Evolutionary conservation across 2,113 vertebrate species (phyloP), one percentile per base, ranked within the genome.

Genomic region (Oncorhynchus masou): DNA sequence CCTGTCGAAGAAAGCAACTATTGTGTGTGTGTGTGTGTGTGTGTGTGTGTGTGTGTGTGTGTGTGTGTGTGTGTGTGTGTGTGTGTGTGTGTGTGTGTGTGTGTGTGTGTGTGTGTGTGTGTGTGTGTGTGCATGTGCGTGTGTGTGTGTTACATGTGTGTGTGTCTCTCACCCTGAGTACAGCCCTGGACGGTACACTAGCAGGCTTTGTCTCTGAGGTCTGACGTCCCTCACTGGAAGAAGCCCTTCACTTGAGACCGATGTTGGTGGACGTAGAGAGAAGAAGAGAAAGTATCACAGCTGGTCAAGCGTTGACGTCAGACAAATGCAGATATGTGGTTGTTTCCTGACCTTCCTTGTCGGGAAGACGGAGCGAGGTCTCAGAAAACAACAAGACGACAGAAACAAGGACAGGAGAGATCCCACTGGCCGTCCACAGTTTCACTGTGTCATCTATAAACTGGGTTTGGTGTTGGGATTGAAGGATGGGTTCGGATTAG

Each of bases 161-260:
- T 13, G 59, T 65, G 45, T 9, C 6, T 29, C 16, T 54, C 51
- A 19, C 51, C 51, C 51, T 19, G 51, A 54, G 51, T 54, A 54
- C 51, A 54, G 16, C 12, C 51, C 16, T 54, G 51, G 51, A 70
- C 82, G 70, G 62, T 82, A 92, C 87, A 85, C 85, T 90, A 75
- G 83, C 84, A 74, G 72, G 81, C 87, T 90, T 94, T 93, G 88
- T 27, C 27, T 27, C 0, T 27, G 27, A 27, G 27, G 6, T 0
- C 34, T 34, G 34, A 34, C 6, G 34, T 34, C 34, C 5, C 6
- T 34, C 34, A 34, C 83, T 93, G 91, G 91, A 88, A 87, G 83
- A 81, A 84, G 82, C 81, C 79, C 89, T 92, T 92, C 81, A 76
- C 86, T 89, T 88, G 77, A 16, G 51, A 54, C 15, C 3, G 51